A percentile compares a stretch with the other conserved stretches of the same genome.
Conservation (phyloP, 1,140 invertebrate species). For the Diachasma alloeum region DNA sequence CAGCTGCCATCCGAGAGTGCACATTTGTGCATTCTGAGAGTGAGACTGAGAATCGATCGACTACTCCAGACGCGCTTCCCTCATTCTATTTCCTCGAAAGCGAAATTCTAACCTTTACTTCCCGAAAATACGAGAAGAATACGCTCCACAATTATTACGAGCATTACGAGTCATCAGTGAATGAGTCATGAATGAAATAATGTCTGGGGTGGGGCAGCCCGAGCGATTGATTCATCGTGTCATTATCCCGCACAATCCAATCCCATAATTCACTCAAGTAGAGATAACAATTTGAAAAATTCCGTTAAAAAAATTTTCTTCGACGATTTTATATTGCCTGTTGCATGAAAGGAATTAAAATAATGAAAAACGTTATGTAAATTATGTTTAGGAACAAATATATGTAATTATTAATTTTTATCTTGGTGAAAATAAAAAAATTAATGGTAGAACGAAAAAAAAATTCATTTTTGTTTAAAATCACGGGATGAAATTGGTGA, state of each 20-base stretch:
- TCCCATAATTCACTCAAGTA: not conserved
- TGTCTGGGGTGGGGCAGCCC: not conserved
- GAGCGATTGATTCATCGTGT: not conserved
- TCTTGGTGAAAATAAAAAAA: too few species aligned
- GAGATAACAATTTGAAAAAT: too few species aligned
- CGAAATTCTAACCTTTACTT: not conserved
- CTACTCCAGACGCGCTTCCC: not conserved
- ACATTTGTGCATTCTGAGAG: slow-evolving; percentile 7
- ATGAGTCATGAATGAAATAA: not conserved
- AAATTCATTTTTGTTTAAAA: too few species aligned
- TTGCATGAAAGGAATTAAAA: too few species aligned
- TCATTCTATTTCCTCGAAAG: not conserved
- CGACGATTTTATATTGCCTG: too few species aligned
- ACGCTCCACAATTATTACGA: not conserved
- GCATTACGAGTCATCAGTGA: not conserved
- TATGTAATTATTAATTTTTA: too few species aligned
- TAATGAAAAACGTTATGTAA: too few species aligned
- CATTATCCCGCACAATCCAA: not conserved
- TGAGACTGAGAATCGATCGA: not conserved
- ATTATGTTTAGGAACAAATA: too few species aligned
- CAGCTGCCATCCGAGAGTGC: not conserved
- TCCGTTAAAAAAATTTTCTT: too few species aligned
- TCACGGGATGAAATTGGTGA: too few species aligned
- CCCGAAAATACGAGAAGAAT: not conserved
- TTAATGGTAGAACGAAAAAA: too few species aligned